Percentiles rank a stretch among this genome's conserved stretches.
phyloP scores from a whole-genome alignment of 2,113 vertebrate species.

The Oncorhynchus clarkii region DNA sequence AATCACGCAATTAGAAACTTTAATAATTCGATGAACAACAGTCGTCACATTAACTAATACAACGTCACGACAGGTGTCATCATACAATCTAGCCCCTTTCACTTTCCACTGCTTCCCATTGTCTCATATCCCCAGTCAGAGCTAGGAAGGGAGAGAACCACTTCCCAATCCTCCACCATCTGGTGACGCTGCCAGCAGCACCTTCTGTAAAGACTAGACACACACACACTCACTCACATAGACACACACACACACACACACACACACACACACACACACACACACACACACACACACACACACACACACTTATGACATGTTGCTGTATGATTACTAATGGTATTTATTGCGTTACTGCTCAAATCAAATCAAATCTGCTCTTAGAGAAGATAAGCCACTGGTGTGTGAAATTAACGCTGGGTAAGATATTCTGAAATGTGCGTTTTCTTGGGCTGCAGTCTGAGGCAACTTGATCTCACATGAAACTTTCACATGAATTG shows the following conservation, averaged over 20 bases:
- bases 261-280: neutral
- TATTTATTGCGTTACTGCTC: conserved; percentile 51
- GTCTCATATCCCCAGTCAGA: conserved; percentile 21
- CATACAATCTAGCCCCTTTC: conserved; percentile 30
- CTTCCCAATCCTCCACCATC: conserved; percentile 44
- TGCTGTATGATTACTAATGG: neutral
- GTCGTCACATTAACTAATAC: too few relatives aligned
- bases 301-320: neutral
- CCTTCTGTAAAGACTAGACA: neutral
- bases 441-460: neutral
- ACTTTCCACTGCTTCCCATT: conserved; percentile 36
- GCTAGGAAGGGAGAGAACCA: conserved; percentile 4
- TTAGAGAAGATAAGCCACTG: conserved; percentile 23
- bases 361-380: too few relatives aligned
- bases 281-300: neutral
- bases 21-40: too few relatives aligned
- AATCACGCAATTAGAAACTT: too few relatives aligned
- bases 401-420: conserved; percentile 23
- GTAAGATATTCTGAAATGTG: neutral
- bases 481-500: neutral
- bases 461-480: neutral
- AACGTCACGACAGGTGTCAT: too few relatives aligned
- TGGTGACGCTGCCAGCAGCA: conserved; percentile 21
- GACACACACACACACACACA: neutral
- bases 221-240: neutral